Evolutionary conservation across 2,888 invertebrate species (phyloP).

Genomic region (Thumatha senex): DNA sequence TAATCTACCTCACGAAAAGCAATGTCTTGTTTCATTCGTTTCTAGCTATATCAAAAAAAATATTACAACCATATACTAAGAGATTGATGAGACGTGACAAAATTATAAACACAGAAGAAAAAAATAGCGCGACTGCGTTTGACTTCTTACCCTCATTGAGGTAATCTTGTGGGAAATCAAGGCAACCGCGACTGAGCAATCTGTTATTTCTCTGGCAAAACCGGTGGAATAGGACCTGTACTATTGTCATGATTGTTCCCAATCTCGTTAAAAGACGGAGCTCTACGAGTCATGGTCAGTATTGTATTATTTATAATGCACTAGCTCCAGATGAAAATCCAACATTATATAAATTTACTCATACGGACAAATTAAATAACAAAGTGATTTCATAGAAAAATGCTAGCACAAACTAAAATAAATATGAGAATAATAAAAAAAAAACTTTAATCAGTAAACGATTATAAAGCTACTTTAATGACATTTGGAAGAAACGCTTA

Average conservation of each 20-base stretch:
- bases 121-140: slow-evolving; percentile 52
- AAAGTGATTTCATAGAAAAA: too few relatives aligned
- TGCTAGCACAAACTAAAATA: too few relatives aligned
- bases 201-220: slow-evolving; percentile 58
- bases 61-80: too few relatives aligned
- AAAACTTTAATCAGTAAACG: too few relatives aligned
- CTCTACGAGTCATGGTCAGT: slow-evolving; percentile 38
- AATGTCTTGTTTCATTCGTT: too few relatives aligned
- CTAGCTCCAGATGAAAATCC: slow-evolving; percentile 33
- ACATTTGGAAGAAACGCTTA: too few relatives aligned
- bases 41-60: too few relatives aligned
- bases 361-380: slow-evolving; percentile 15
- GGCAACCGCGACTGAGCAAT: slow-evolving; percentile 61
- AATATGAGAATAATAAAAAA: too few relatives aligned
- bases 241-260: slow-evolving; percentile 28
- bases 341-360: slow-evolving; percentile 22
- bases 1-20: too few relatives aligned
- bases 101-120: slow-evolving; percentile 53
- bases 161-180: slow-evolving; percentile 77
- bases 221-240: slow-evolving; percentile 52
- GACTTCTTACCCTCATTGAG: slow-evolving; percentile 66
- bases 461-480: too few relatives aligned
- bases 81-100: slow-evolving; percentile 47
- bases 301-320: slow-evolving; percentile 39
- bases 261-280: slow-evolving; percentile 26